These are phyloP conservation scores for Oscheius onirici DNA, from an alignment of 2,888 invertebrate species.

Conservation along the genomic window DNA sequence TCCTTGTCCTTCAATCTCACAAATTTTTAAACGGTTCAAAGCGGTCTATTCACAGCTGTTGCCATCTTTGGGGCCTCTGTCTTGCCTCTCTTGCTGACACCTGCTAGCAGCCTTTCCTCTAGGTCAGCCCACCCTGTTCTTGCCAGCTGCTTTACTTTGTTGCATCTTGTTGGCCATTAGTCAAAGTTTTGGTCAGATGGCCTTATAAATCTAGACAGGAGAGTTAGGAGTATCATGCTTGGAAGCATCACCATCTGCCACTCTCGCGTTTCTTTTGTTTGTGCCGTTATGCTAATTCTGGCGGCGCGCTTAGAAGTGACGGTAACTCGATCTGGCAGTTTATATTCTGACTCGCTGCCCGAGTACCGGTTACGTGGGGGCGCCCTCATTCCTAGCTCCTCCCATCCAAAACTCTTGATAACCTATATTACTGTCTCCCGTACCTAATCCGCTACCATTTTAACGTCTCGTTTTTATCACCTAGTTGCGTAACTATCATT, in stretches of 20 bases:
- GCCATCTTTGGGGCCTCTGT: conserved; percentile 18
- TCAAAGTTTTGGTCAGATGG: not conserved
- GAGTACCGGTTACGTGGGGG: conserved; percentile 35
- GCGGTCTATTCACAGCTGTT: conserved; percentile 5
- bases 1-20: conserved; percentile 5
- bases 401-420: conserved; percentile 3
- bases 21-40: not conserved
- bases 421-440: not conserved
- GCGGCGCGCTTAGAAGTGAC: conserved; percentile 29
- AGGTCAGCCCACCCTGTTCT: conserved; percentile 20
- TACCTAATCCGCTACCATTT: not conserved
- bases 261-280: conserved; percentile 37
- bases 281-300: conserved; percentile 34
- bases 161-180: too few species aligned
- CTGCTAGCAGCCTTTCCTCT: conserved; percentile 1
- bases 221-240: conserved; percentile 6
- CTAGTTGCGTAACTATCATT: conserved; percentile 2
- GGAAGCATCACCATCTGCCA: conserved; percentile 33
- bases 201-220: not conserved
- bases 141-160: not conserved
- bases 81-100: not conserved
- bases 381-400: conserved; percentile 20
- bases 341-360: conserved; percentile 28
- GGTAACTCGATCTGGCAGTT: conserved; percentile 41
- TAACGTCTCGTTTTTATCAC: not conserved